These are phyloP conservation scores for Heliconius melpomene DNA, from an alignment of 1,140 invertebrate genomes.

Conservation along the genomic window DNA sequence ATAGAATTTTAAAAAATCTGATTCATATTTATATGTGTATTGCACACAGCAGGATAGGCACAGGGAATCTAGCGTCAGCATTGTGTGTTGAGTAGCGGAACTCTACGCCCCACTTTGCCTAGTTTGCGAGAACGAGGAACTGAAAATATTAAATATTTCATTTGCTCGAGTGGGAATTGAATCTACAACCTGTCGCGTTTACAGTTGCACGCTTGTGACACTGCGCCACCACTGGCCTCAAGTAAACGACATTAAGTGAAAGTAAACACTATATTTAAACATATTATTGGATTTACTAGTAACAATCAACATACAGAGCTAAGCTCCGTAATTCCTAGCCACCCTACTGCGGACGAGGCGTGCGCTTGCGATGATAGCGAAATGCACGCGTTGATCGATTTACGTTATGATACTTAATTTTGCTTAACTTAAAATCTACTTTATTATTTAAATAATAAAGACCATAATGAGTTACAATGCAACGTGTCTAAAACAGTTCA, in stretches of 20 bases:
- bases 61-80: too few species aligned
- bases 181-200: background rate
- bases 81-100: too few species aligned
- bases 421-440: background rate
- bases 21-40: too few species aligned
- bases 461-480: background rate
- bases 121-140: too few species aligned
- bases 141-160: too few species aligned
- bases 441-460: background rate
- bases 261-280: background rate
- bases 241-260: background rate
- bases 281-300: background rate
- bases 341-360: slow-evolving; percentile 45
- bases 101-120: too few species aligned
- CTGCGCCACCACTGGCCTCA: too few species aligned
- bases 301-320: background rate
- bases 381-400: slow-evolving; percentile 66
- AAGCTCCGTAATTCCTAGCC: slow-evolving; percentile 35
- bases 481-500: background rate
- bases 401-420: slow-evolving; percentile 33
- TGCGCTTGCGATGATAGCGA: slow-evolving; percentile 62
- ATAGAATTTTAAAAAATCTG: too few species aligned
- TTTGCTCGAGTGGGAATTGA: too few species aligned
- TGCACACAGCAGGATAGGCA: too few species aligned
- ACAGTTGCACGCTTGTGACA: background rate